Conservation (phyloP, 2,888 invertebrate species). For the Dolichopus griseipennis region DNA sequence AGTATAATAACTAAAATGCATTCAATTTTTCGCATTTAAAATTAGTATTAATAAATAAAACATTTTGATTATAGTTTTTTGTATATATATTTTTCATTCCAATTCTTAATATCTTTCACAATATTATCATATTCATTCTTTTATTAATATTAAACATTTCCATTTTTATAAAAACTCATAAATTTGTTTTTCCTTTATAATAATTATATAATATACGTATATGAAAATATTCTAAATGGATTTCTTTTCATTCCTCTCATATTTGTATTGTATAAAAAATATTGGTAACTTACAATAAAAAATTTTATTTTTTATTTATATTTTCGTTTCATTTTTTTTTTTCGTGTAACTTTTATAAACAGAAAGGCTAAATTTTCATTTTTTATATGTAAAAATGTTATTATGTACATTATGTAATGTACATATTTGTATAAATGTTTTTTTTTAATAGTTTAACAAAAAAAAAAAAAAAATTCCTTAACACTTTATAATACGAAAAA, state of each 20-base stretch:
- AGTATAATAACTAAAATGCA: too few species aligned
- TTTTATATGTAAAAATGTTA: background rate
- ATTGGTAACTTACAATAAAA: background rate
- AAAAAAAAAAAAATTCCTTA: background rate
- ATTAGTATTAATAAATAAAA: too few species aligned
- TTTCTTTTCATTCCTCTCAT: background rate
- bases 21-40: too few species aligned
- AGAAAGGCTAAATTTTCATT: background rate
- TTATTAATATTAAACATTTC: background rate
- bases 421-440: background rate
- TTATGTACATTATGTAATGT: background rate
- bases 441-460: background rate
- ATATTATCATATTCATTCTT: background rate
- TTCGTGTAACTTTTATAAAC: background rate
- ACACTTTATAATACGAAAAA: background rate
- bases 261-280: background rate
- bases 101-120: background rate
- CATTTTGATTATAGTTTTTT: too few species aligned
- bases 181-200: background rate
- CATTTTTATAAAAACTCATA: background rate
- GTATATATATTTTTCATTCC: background rate
- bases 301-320: background rate
- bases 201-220: background rate
- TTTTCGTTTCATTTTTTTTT: background rate
- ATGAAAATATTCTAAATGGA: background rate